Evolutionary conservation across 64 coral and sea anemone species (phyloP).

Genomic region (Dendronephthya gigantea): DNA sequence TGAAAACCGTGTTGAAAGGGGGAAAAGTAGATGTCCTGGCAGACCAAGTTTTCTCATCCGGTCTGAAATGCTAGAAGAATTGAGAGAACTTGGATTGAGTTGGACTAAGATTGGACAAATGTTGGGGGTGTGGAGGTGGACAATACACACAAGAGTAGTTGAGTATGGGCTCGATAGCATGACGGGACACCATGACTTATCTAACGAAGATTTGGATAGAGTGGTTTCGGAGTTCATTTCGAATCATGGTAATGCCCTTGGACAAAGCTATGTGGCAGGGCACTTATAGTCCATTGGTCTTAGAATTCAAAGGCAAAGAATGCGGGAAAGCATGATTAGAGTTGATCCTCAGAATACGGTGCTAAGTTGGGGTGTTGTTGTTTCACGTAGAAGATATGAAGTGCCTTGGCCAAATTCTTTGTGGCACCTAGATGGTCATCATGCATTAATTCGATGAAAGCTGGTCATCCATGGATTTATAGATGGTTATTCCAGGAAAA

Average conservation of each 20-base stretch:
- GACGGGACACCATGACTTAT: too few species aligned
- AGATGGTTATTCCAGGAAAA: constrained; percentile 16
- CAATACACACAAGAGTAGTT: too few species aligned
- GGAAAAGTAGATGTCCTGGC: not conserved
- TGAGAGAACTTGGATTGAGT: not conserved
- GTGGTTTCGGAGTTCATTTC: too few species aligned
- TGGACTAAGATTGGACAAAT: not conserved
- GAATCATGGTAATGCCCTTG: too few species aligned
- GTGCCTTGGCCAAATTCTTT: constrained; percentile 12
- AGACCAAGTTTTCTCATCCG: not conserved
- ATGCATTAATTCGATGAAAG: constrained; percentile 17
- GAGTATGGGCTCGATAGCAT: too few species aligned
- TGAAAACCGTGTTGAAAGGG: too few species aligned
- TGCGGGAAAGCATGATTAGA: constrained; percentile 4
- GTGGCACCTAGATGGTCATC: constrained; percentile 18
- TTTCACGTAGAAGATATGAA: not conserved
- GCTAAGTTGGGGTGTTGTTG: constrained; percentile 23
- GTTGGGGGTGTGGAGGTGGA: constrained; percentile 29
- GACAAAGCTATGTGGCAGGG: too few species aligned
- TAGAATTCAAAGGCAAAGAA: not conserved
- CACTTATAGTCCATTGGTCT: not conserved
- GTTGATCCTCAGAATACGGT: constrained; percentile 6
- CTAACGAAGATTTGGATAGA: too few species aligned
- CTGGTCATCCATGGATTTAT: constrained; percentile 20
- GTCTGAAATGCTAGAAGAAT: constrained; percentile 5